These are phyloP conservation scores for Erebia palarica DNA, from an alignment of 2,888 invertebrate genomes.

Conservation along the genomic window DNA sequence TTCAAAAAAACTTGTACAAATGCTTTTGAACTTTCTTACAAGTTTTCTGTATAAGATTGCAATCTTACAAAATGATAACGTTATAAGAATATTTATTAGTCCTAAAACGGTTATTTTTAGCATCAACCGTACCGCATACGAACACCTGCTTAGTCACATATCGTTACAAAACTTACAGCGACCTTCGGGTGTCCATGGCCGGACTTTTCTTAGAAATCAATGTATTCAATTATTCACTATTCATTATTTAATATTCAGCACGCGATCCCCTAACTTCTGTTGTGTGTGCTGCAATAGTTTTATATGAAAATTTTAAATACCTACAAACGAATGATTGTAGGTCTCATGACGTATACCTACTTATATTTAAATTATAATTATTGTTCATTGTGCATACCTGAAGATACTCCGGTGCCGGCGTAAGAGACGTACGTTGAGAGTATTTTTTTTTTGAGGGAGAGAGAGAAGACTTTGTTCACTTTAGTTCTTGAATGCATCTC, in stretches of 20 bases:
- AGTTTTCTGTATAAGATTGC: neutral
- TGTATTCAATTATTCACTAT: constrained; percentile 9
- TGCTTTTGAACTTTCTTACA: no score
- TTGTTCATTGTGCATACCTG: no score
- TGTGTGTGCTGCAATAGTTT: constrained; percentile 5
- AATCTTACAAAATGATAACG: constrained; percentile 33
- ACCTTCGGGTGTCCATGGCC: constrained; percentile 32
- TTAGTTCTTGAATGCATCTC: no score
- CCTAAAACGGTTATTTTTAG: constrained; percentile 32
- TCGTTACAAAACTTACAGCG: constrained; percentile 34
- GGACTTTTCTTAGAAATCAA: constrained; percentile 21
- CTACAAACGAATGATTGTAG: neutral
- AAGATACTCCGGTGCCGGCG: no score
- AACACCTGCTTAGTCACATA: constrained; percentile 21
- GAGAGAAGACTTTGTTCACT: no score
- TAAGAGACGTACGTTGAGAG: no score
- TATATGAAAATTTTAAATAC: constrained; percentile 7
- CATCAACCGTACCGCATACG: constrained; percentile 26
- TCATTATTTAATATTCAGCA: constrained; percentile 21
- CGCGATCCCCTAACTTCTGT: constrained; percentile 11
- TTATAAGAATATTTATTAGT: constrained; percentile 32
- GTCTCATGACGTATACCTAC: neutral
- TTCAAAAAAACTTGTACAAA: no score
- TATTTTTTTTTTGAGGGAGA: no score
- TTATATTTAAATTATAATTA: no score